Conservation (phyloP, 2,113 vertebrate species). For the Protobothrops flavoviridis region DNA sequence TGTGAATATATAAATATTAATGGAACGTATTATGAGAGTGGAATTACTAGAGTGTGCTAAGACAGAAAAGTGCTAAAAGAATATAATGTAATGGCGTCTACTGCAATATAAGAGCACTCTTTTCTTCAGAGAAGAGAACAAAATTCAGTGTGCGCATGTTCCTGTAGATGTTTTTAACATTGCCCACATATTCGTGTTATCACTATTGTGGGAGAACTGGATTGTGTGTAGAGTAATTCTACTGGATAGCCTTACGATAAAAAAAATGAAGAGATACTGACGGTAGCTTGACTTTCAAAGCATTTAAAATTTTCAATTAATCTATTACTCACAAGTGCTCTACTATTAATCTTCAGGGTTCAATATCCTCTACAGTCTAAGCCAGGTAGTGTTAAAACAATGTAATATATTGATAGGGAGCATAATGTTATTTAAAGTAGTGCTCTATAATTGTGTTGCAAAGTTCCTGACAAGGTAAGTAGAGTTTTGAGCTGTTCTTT, state of each 20-base stretch:
- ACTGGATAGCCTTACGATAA: constrained; percentile 11
- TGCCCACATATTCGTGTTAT: background rate
- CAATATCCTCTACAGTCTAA: constrained; percentile 33
- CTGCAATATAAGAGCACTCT: background rate
- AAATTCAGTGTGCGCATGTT: background rate
- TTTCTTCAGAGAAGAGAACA: background rate
- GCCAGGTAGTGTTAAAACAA: constrained; percentile 34
- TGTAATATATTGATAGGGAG: constrained; percentile 37
- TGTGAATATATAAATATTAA: background rate
- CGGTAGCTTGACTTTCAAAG: constrained; percentile 1
- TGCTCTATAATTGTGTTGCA: constrained; percentile 33
- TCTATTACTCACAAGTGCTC: background rate
- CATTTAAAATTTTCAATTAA: constrained; percentile 19
- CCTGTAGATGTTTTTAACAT: background rate
- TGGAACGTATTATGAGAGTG: background rate
- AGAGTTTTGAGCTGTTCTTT: constrained; percentile 25
- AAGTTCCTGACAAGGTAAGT: constrained; percentile 70
- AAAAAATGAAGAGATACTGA: constrained; percentile 33
- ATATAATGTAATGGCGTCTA: background rate
- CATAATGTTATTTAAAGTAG: constrained; percentile 47
- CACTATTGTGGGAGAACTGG: background rate
- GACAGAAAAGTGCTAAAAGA: background rate
- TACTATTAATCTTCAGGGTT: background rate
- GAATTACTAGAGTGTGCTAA: background rate
- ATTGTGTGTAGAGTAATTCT: constrained; percentile 13